A percentile compares a stretch with the other conserved stretches of the same genome.
Evolutionary conservation across 1,140 invertebrate species (phyloP).

Genomic region (Drosophila sulfurigaster): DNA sequence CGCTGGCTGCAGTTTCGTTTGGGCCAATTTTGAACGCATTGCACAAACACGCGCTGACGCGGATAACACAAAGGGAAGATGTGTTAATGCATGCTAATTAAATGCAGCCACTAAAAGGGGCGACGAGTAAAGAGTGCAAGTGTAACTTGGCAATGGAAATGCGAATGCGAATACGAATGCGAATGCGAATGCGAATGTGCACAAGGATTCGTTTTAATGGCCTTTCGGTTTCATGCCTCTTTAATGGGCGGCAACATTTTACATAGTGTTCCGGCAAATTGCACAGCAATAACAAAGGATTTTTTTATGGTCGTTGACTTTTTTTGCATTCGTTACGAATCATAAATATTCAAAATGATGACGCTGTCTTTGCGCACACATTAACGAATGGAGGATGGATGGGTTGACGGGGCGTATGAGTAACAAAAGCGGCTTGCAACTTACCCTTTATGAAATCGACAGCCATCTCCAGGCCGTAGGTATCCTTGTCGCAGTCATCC

Average conservation of each 20-base stretch:
- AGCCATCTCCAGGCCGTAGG: conserved; percentile 97
- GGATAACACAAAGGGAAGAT: background rate
- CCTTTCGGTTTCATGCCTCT: conserved; percentile 7
- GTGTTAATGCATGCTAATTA: conserved; percentile 41
- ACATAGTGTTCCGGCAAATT: conserved; percentile 4
- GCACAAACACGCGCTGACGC: background rate
- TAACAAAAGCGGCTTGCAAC: conserved; percentile 60
- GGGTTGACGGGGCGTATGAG: background rate
- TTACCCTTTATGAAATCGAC: conserved; percentile 99
- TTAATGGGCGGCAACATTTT: conserved; percentile 30
- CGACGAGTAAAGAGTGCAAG: background rate
- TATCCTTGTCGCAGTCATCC: conserved; percentile 98
- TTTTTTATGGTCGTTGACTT: conserved; percentile 30
- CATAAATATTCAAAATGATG: conserved; percentile 39
- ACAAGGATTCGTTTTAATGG: conserved; percentile 10
- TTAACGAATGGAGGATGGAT: background rate
- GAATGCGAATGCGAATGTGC: background rate
- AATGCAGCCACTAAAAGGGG: conserved; percentile 7
- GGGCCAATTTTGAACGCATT: background rate
- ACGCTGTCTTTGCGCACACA: conserved; percentile 19
- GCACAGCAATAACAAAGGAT: conserved; percentile 21
- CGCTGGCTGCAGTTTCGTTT: background rate
- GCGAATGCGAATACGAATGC: background rate
- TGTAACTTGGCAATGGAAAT: background rate
- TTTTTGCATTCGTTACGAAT: conserved; percentile 17